Evolutionary conservation across 2,113 vertebrate genomes (phyloP).

Genomic region (Meriones unguiculatus): DNA sequence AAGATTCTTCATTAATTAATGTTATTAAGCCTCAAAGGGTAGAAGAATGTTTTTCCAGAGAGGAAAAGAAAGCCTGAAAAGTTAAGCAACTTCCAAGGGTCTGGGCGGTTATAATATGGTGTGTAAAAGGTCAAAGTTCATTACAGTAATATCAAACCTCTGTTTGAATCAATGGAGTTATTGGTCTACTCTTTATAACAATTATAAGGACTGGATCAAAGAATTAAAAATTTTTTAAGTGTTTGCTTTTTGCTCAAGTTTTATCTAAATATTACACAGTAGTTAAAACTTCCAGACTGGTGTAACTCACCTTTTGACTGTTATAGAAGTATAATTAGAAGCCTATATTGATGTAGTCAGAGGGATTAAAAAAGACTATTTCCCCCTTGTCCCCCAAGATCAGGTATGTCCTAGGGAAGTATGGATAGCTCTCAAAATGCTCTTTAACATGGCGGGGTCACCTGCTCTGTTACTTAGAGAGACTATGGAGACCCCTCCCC

Average conservation of each 20-base stretch:
- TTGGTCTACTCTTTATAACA: background rate
- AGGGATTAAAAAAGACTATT: background rate
- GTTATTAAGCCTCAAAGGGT: background rate
- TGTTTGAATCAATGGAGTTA: background rate
- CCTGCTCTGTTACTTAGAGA: background rate
- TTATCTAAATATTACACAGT: background rate
- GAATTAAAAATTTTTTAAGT: background rate
- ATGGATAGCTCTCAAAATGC: background rate
- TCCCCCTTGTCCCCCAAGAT: background rate
- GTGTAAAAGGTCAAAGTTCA: background rate
- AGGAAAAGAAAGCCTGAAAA: background rate
- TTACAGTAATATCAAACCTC: background rate
- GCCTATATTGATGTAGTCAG: background rate
- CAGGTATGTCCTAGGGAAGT: background rate
- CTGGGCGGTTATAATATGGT: background rate
- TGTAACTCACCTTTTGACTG: background rate
- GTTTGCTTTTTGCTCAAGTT: background rate
- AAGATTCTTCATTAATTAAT: background rate
- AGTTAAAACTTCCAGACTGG: background rate
- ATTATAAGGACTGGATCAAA: background rate
- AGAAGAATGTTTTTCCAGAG: background rate
- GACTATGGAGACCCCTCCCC: background rate
- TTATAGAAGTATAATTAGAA: background rate
- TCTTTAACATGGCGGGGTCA: background rate
- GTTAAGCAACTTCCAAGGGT: background rate